phyloP scores from a whole-genome alignment of 2,797 vertebrate species.

The Chelon labrosus region DNA sequence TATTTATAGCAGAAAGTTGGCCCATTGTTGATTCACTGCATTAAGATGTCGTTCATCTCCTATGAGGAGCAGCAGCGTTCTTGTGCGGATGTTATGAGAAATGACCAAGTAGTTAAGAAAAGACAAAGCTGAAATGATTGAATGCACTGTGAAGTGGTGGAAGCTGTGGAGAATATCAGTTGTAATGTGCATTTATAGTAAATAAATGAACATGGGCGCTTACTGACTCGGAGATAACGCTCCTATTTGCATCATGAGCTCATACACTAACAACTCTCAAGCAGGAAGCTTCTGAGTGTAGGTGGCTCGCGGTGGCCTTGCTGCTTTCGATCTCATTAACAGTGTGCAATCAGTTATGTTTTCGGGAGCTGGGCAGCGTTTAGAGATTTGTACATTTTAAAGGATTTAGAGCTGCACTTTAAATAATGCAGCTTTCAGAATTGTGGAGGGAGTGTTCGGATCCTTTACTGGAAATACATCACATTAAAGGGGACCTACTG shows the following conservation, averaged over 20 bases:
- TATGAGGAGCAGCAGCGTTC: neutral
- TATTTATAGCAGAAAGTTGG: too few relatives aligned
- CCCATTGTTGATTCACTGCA: neutral
- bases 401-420: too few relatives aligned
- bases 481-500: too few relatives aligned
- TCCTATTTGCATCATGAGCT: neutral
- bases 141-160: neutral
- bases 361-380: too few relatives aligned
- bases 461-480: too few relatives aligned
- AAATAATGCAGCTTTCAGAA: too few relatives aligned
- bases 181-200: neutral
- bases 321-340: neutral
- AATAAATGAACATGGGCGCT: neutral
- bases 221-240: neutral
- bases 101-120: neutral
- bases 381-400: too few relatives aligned
- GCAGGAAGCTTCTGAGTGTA: neutral
- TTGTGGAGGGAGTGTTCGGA: too few relatives aligned
- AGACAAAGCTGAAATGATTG: neutral
- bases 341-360: neutral
- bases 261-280: neutral
- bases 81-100: neutral
- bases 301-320: neutral
- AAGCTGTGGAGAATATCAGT: slow-evolving; percentile 1
- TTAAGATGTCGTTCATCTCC: neutral